Evolutionary conservation across 2,113 vertebrate genomes (phyloP).

Genomic region (Sinocyclocheilus anophthalmus): DNA sequence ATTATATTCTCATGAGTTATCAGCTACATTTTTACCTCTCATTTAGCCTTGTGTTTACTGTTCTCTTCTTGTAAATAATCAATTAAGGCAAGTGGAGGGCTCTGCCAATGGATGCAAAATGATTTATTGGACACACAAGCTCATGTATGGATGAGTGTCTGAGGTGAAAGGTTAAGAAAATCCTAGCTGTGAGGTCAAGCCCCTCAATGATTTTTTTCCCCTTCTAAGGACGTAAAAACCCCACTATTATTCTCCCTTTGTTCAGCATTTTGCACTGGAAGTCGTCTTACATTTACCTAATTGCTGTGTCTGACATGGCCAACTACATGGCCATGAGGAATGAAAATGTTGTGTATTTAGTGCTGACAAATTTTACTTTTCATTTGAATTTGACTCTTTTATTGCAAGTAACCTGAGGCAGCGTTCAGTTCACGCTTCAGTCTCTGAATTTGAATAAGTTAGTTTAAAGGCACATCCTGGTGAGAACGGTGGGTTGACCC

Average conservation of each 20-base stretch:
- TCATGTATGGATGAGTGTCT: conserved; percentile 27
- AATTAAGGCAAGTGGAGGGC: conserved; percentile 38
- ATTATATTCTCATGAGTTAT: no score
- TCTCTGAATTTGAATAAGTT: conserved; percentile 37
- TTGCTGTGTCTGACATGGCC: neutral
- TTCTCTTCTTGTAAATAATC: conserved; percentile 30
- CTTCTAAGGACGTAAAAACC: neutral
- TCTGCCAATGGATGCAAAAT: conserved; percentile 8
- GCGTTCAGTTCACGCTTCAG: neutral
- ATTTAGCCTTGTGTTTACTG: neutral
- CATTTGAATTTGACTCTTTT: conserved; percentile 34
- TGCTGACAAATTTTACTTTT: conserved; percentile 44
- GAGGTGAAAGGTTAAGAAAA: conserved; percentile 50
- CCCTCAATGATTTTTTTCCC: conserved; percentile 9
- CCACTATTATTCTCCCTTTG: neutral
- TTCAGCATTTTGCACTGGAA: neutral
- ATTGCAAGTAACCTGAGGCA: conserved; percentile 37
- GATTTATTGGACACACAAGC: conserved; percentile 37
- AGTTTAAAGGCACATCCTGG: conserved; percentile 6
- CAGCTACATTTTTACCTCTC: conserved; percentile 16
- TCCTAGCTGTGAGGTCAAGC: conserved; percentile 43
- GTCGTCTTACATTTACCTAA: conserved; percentile 26
- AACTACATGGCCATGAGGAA: conserved; percentile 21
- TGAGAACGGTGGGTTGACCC: neutral
- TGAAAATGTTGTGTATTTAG: conserved; percentile 18